A percentile compares a stretch with the other conserved stretches of the same genome.
Evolutionary conservation across 2,888 invertebrate species (phyloP).

Genomic region (Apodemia hepburni): DNA sequence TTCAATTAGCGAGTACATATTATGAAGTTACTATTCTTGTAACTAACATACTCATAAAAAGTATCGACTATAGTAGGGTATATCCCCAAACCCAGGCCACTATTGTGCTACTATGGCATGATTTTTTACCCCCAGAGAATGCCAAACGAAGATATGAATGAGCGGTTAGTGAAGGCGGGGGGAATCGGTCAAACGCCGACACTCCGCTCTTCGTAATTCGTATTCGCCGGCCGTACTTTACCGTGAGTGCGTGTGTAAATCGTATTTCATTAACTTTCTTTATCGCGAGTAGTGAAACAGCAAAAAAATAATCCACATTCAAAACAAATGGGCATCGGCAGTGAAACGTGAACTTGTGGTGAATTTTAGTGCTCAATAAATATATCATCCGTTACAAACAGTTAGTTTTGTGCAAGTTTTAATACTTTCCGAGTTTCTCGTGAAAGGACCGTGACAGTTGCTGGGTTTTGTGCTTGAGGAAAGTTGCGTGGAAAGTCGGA

Average conservation of each 20-base stretch:
- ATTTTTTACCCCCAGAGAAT: slow-evolving; percentile 54
- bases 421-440: slow-evolving; percentile 50
- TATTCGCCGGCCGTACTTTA: slow-evolving; percentile 60
- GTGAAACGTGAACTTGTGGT: slow-evolving; percentile 71
- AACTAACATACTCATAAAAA: too few species aligned
- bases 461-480: slow-evolving; percentile 55
- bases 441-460: slow-evolving; percentile 64
- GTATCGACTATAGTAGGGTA: too few species aligned
- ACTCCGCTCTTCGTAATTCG: slow-evolving; percentile 39
- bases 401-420: slow-evolving; percentile 44
- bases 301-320: slow-evolving; percentile 54
- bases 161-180: slow-evolving; percentile 44
- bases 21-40: too few species aligned
- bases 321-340: slow-evolving; percentile 70
- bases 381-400: slow-evolving; percentile 37
- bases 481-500: slow-evolving; percentile 55
- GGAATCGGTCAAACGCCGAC: slow-evolving; percentile 33
- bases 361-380: slow-evolving; percentile 52
- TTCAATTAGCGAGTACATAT: too few species aligned
- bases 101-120: slow-evolving; percentile 40
- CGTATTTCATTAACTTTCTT: slow-evolving; percentile 40
- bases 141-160: slow-evolving; percentile 55
- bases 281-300: slow-evolving; percentile 71
- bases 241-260: slow-evolving; percentile 43
- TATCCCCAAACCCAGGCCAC: slow-evolving; percentile 31